Base-by-base conservation (phyloP, 1,140 invertebrate species). In the Drosophila pachea region DNA sequence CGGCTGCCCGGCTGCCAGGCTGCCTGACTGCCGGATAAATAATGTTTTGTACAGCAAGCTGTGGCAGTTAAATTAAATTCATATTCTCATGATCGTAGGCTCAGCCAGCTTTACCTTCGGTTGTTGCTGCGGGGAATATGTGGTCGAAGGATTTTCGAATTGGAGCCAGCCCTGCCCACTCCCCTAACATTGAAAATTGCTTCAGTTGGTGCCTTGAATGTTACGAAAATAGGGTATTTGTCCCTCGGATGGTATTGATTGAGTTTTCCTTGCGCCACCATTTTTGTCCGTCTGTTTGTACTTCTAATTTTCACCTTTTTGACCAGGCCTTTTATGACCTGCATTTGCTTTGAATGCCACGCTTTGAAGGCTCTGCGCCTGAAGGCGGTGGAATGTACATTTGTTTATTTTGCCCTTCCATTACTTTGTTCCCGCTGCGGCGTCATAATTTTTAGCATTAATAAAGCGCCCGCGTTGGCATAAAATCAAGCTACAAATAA, bases 71-170 rank as follows among this genome's bases (percentile, higher is more conserved):
- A 84, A 86, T 84, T 84, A 86, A 84, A 84, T 81, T 86, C 84
- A 84, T 86, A 86, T 84, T 84, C 77, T 72, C 66, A 81, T 86
- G 74, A 84, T 84, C 78, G 74, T 73, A 81, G 81, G 79, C 79
- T 71, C 63, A 84, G 69, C 63, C 65, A 69, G 75, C 76, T 22
- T 22, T 22, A 22, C 22, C 22, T 22, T 22, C 22, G 64, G 45
- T 72, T 77, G 74, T 62, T 59, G 12, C 40, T 56, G 12, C n/a
- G n/a, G n/a, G n/a, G 22, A 22, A 22, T 22, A 22, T 22, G 22
- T 22, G 22, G 22, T 22, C 22, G 22, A 22, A 22, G 22, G 22
- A 22, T 32, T 2, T 3, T n/a, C 5, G 29, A 32, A n/a, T 12
- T 2, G 1, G n/a, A 22, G 22, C 22, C 22, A 22, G 22, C 22